A percentile compares a stretch with the other conserved stretches of the same genome.
Evolutionary conservation across 2,113 vertebrate genomes (phyloP).

Genomic region (Paracanthobrama guichenoti): DNA sequence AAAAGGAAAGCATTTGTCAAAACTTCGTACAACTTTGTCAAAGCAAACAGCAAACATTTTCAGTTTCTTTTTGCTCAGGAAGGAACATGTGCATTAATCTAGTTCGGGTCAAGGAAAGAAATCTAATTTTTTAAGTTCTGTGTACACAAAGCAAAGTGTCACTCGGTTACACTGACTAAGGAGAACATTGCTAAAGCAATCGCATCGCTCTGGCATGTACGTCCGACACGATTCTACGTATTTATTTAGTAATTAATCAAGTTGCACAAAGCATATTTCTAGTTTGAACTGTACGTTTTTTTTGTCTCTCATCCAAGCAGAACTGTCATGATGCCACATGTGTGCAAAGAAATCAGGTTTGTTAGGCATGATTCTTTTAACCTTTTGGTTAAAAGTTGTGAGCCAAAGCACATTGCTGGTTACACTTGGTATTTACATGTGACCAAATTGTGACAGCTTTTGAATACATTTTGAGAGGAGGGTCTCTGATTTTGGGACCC

Average conservation of each 20-base stretch:
- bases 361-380: background rate
- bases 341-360: background rate
- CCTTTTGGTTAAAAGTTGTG: slow-evolving; percentile 2
- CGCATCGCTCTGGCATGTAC: background rate
- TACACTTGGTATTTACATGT: background rate
- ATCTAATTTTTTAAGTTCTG: background rate
- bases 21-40: background rate
- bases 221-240: background rate
- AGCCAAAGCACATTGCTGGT: background rate
- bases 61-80: background rate
- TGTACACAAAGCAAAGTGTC: background rate
- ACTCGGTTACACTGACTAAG: background rate
- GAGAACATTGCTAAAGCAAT: slow-evolving; percentile 6
- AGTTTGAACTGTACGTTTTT: background rate
- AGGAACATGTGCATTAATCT: background rate
- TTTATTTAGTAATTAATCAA: slow-evolving; percentile 27
- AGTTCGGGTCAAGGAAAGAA: background rate
- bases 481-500: background rate
- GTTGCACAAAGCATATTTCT: slow-evolving; percentile 29
- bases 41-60: background rate
- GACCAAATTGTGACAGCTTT: background rate
- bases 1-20: slow-evolving; percentile 10
- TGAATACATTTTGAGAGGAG: background rate
- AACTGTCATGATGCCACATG: slow-evolving; percentile 19
- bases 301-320: slow-evolving; percentile 18